A percentile compares a stretch with the other conserved stretches of the same genome.
phyloP scores from a whole-genome alignment of 2,888 invertebrate species.

The Philereme transversata region DNA sequence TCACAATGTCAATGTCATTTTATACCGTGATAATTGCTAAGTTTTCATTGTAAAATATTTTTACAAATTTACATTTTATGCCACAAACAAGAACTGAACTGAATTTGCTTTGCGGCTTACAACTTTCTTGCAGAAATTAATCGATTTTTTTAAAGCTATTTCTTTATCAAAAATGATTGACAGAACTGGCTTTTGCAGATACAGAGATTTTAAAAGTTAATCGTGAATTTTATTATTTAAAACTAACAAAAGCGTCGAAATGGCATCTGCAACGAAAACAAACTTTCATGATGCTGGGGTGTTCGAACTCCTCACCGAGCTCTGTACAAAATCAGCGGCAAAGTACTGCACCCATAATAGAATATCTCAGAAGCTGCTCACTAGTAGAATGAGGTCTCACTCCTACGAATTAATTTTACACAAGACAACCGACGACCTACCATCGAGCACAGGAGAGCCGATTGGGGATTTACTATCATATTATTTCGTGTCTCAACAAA shows the following conservation, averaged over 20 bases:
- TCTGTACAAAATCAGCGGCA: constrained; percentile 66
- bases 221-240: neutral
- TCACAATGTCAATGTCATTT: too few species aligned
- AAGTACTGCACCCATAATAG: constrained; percentile 59
- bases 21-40: too few species aligned
- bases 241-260: constrained; percentile 8
- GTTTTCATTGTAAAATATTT: too few species aligned
- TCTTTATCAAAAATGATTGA: neutral
- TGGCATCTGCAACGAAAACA: constrained; percentile 29
- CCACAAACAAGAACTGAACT: too few species aligned
- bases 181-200: neutral
- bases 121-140: too few species aligned
- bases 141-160: too few species aligned
- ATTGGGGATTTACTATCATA: constrained; percentile 65
- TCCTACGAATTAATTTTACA: constrained; percentile 74
- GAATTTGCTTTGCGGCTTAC: too few species aligned
- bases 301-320: constrained; percentile 65
- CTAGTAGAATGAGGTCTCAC: constrained; percentile 66
- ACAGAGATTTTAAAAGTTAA: neutral
- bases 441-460: constrained; percentile 56
- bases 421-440: constrained; percentile 56
- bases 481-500: constrained; percentile 62
- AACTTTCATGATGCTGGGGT: constrained; percentile 59
- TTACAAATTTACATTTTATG: too few species aligned
- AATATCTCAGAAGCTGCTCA: constrained; percentile 59